A percentile compares a stretch with the other conserved stretches of the same genome.
phyloP scores from a whole-genome alignment of 1,140 invertebrate genomes.

The Ephestia elutella region DNA sequence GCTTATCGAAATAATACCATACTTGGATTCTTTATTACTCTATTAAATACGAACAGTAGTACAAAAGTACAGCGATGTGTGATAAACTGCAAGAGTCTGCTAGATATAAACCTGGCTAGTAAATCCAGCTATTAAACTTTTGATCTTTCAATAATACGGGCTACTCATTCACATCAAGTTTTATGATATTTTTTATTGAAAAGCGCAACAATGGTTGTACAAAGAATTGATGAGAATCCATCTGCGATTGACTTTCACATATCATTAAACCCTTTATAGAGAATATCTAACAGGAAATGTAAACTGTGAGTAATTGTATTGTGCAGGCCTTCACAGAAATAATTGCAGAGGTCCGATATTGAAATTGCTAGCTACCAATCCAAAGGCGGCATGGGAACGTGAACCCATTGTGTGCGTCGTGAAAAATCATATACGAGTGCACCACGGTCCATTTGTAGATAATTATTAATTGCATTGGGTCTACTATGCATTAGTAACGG shows the following conservation, averaged over 20 bases:
- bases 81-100: not conserved
- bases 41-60: no score
- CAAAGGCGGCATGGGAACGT: slow-evolving; percentile 28
- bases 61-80: no score
- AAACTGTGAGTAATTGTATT: slow-evolving; percentile 35
- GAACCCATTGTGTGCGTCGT: slow-evolving; percentile 33
- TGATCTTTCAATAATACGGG: not conserved
- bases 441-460: slow-evolving; percentile 19
- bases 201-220: not conserved
- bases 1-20: not conserved
- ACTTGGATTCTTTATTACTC: no score
- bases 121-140: no score
- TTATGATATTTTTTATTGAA: not conserved
- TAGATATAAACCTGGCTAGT: no score
- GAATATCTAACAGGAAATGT: slow-evolving; percentile 29
- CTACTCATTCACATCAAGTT: not conserved
- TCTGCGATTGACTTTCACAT: not conserved
- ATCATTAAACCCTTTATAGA: slow-evolving; percentile 11
- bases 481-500: slow-evolving; percentile 7
- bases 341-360: slow-evolving; percentile 26
- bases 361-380: slow-evolving; percentile 26
- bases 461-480: slow-evolving; percentile 21
- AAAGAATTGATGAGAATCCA: not conserved
- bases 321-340: slow-evolving; percentile 23
- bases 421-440: slow-evolving; percentile 22